Evolutionary conservation across 2,888 invertebrate genomes (phyloP).

Genomic region (Diplazon laetatorius): DNA sequence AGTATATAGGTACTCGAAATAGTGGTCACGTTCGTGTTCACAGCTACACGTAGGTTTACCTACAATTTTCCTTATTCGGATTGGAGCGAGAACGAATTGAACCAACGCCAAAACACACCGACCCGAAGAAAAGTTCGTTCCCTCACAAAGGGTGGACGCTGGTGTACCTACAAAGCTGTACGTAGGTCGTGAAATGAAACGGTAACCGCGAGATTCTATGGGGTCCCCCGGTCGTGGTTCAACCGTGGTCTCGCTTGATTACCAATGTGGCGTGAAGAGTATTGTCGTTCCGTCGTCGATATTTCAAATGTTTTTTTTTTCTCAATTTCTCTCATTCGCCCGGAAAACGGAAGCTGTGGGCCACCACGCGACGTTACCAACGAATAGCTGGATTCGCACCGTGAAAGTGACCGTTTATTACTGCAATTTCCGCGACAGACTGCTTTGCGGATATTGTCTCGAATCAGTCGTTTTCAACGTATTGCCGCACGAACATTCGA

Average conservation of each 20-base stretch:
- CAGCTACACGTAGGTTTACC: conserved; percentile 43
- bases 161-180: conserved; percentile 14
- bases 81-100: conserved; percentile 56
- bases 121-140: conserved; percentile 39
- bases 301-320: conserved; percentile 32
- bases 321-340: conserved; percentile 5
- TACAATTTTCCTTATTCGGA: conserved; percentile 36
- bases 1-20: conserved; percentile 36
- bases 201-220: conserved; percentile 49
- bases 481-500: background rate
- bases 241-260: conserved; percentile 53
- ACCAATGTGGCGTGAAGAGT: conserved; percentile 52
- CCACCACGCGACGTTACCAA: conserved; percentile 29
- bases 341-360: conserved; percentile 28
- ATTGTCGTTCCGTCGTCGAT: conserved; percentile 51
- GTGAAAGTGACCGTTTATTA: conserved; percentile 30
- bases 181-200: conserved; percentile 29
- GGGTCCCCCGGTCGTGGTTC: conserved; percentile 42
- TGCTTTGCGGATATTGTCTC: background rate
- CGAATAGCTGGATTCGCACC: background rate
- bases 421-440: conserved; percentile 2
- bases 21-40: conserved; percentile 44
- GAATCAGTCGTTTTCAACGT: conserved; percentile 11
- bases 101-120: conserved; percentile 59
- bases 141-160: conserved; percentile 1